These are phyloP conservation scores for Aricia artaxerxes DNA, from an alignment of 2,888 invertebrate genomes.

Conservation along the genomic window DNA sequence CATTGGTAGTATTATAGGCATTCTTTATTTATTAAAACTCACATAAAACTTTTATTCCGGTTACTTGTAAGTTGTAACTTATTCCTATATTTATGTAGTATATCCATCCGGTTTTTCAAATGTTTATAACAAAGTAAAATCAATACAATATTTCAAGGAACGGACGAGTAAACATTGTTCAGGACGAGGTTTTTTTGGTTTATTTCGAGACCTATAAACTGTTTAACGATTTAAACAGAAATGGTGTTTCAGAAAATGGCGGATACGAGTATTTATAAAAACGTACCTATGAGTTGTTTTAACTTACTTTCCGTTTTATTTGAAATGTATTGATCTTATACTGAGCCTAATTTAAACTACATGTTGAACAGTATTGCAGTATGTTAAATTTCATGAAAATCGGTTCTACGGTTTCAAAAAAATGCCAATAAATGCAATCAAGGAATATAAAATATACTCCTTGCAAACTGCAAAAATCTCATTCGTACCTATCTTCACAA, in stretches of 20 bases:
- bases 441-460: no score
- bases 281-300: background rate
- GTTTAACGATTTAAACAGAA: constrained; percentile 28
- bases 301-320: constrained; percentile 1
- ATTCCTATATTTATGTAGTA: background rate
- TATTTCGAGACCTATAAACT: constrained; percentile 29
- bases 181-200: constrained; percentile 44
- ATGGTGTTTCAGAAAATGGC: constrained; percentile 31
- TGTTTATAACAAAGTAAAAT: constrained; percentile 9
- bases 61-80: background rate
- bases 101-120: background rate
- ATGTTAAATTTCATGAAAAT: no score
- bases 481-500: no score
- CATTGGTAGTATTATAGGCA: background rate
- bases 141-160: constrained; percentile 48
- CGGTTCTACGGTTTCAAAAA: no score
- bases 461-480: no score
- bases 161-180: constrained; percentile 49
- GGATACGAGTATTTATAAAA: constrained; percentile 33
- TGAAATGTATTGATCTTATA: background rate
- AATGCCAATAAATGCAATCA: no score
- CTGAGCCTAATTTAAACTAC: no score
- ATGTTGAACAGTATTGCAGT: no score
- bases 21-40: no score
- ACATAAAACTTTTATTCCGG: background rate